phyloP scores from a whole-genome alignment of 2,113 vertebrate species.

The Marmota monax region DNA sequence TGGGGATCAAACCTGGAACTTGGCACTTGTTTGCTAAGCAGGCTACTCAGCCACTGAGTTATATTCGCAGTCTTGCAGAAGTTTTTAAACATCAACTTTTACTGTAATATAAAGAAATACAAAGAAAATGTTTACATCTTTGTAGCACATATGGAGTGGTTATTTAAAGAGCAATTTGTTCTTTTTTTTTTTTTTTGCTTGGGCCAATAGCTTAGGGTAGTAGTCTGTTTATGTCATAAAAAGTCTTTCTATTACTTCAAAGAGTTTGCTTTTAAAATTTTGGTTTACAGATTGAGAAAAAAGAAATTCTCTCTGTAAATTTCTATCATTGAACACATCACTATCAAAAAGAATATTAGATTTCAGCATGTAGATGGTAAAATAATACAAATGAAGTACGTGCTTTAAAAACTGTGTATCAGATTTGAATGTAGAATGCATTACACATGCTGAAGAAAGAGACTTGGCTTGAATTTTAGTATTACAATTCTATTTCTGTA shows the following conservation, averaged over 20 bases:
- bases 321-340: constrained; percentile 42
- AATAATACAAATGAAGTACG: constrained; percentile 29
- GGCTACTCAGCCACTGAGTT: not conserved
- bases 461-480: not conserved
- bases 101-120: constrained; percentile 2
- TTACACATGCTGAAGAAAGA: constrained; percentile 40
- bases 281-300: constrained; percentile 43
- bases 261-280: constrained; percentile 30
- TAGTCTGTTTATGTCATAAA: constrained; percentile 57
- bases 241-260: not conserved
- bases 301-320: not conserved
- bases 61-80: not conserved
- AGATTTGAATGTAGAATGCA: constrained; percentile 27
- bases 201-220: not conserved
- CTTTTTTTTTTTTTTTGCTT: constrained; percentile 23
- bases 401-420: constrained; percentile 22
- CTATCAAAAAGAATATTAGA: constrained; percentile 29
- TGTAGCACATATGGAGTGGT: not conserved
- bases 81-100: constrained; percentile 49
- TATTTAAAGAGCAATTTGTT: not conserved
- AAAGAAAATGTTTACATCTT: constrained; percentile 37
- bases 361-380: not conserved
- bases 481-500: not conserved
- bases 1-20: not conserved
- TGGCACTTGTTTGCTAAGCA: not conserved